Evolutionary conservation across 2,797 vertebrate genomes (phyloP).

Genomic region (Rhyacichthys aspro): DNA sequence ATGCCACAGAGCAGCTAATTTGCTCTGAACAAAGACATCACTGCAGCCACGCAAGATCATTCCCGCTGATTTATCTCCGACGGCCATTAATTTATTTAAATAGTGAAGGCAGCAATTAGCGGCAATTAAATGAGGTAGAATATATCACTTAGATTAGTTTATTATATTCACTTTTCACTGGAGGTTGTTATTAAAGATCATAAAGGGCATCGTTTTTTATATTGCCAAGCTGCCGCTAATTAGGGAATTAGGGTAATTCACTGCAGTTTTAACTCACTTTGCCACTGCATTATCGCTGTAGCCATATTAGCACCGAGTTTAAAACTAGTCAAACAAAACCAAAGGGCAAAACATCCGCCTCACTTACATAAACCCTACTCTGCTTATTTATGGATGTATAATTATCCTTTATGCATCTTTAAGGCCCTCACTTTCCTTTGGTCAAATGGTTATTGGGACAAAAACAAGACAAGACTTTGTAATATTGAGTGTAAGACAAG

Average conservation of each 20-base stretch:
- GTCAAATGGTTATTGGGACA: too few species aligned
- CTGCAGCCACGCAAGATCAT: conserved; percentile 42
- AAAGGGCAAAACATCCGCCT: conserved; percentile 32
- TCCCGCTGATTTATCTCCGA: conserved; percentile 53
- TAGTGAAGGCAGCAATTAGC: conserved; percentile 47
- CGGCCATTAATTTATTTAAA: conserved; percentile 38
- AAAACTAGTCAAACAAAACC: not conserved
- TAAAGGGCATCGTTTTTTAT: conserved; percentile 27
- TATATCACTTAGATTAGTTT: conserved; percentile 25
- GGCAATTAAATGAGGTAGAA: conserved; percentile 40
- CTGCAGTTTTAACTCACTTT: conserved; percentile 5
- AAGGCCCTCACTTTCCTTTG: too few species aligned
- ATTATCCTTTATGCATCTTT: too few species aligned
- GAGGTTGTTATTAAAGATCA: conserved; percentile 36
- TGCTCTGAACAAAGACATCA: conserved; percentile 52
- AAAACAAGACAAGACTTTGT: too few species aligned
- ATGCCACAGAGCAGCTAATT: conserved; percentile 64
- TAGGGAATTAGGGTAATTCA: conserved; percentile 30
- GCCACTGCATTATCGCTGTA: not conserved
- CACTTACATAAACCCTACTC: not conserved
- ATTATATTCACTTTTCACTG: conserved; percentile 33
- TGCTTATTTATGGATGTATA: too few species aligned
- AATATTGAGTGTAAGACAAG: too few species aligned
- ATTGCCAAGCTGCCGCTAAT: conserved; percentile 31
- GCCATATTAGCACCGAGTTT: not conserved